These are phyloP conservation scores for Amazona guildingii DNA, from an alignment of 2,113 vertebrate species.

Conservation along the genomic window DNA sequence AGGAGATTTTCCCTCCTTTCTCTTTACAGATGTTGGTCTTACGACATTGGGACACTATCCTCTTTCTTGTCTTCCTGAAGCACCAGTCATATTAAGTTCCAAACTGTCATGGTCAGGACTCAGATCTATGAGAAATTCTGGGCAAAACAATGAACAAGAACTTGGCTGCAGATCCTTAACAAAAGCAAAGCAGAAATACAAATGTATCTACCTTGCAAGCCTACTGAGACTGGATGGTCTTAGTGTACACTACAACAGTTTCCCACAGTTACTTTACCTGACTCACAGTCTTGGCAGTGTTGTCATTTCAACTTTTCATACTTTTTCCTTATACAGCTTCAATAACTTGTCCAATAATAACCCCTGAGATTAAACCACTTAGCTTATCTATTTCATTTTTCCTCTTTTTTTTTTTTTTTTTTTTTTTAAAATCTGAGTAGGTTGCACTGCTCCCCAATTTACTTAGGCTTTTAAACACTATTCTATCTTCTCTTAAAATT, in stretches of 20 bases:
- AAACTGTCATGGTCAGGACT: neutral
- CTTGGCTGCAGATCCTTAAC: neutral
- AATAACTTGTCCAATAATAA: neutral
- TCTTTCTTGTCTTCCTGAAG: neutral
- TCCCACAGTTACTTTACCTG: neutral
- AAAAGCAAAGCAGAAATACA: neutral
- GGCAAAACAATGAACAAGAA: neutral
- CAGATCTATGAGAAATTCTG: neutral
- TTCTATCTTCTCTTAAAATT: neutral
- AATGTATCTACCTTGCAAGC: neutral
- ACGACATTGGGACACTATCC: neutral
- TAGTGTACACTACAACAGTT: neutral
- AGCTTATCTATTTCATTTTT: neutral
- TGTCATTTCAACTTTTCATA: neutral
- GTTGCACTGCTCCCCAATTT: neutral
- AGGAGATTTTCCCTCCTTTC: neutral
- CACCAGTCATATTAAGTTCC: neutral
- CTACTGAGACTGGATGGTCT: neutral
- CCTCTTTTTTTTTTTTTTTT: neutral
- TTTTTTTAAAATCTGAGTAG: neutral
- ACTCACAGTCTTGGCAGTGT: neutral
- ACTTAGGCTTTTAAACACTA: neutral
- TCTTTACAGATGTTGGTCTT: neutral
- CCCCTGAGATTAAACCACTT: neutral
- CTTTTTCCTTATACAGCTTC: neutral